A percentile compares a stretch with the other conserved stretches of the same genome.
These are phyloP conservation scores for Schrankia costaestrigalis DNA, from an alignment of 2,888 invertebrate genomes.

Conservation along the genomic window DNA sequence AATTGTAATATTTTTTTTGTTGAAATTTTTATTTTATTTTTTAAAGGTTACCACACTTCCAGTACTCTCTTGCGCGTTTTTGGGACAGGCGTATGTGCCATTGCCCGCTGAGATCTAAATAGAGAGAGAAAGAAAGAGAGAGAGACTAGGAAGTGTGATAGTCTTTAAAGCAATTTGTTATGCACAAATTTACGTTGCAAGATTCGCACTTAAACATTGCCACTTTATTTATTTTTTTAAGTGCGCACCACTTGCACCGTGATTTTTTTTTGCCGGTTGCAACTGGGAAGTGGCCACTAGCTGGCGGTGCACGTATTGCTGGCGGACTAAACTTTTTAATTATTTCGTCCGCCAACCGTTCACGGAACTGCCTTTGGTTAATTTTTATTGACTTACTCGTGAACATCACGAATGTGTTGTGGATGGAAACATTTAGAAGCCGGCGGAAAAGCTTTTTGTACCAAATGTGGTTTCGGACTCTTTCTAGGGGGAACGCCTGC, in stretches of 20 bases:
- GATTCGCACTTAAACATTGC: neutral
- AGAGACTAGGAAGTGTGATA: too few species aligned
- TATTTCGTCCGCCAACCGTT: conserved; percentile 1
- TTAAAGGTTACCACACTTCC: too few species aligned
- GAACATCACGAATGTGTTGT: conserved; percentile 1
- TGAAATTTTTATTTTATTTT: too few species aligned
- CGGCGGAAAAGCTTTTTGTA: too few species aligned
- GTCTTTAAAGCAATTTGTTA: neutral
- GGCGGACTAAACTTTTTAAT: conserved; percentile 1
- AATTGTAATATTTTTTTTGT: too few species aligned
- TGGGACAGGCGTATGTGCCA: too few species aligned
- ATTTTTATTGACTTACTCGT: neutral
- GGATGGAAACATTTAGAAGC: too few species aligned
- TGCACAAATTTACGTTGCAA: neutral
- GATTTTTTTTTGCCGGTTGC: neutral
- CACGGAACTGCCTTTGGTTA: neutral
- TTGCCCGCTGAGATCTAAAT: too few species aligned
- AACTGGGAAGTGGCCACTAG: neutral
- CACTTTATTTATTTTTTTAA: neutral
- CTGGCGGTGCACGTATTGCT: neutral
- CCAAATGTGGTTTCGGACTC: too few species aligned
- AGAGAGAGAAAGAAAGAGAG: too few species aligned
- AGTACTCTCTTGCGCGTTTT: too few species aligned
- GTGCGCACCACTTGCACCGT: neutral
- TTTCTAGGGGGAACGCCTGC: too few species aligned